Conservation (phyloP, 2,888 invertebrate genomes). For the Pheosia gnoma region DNA sequence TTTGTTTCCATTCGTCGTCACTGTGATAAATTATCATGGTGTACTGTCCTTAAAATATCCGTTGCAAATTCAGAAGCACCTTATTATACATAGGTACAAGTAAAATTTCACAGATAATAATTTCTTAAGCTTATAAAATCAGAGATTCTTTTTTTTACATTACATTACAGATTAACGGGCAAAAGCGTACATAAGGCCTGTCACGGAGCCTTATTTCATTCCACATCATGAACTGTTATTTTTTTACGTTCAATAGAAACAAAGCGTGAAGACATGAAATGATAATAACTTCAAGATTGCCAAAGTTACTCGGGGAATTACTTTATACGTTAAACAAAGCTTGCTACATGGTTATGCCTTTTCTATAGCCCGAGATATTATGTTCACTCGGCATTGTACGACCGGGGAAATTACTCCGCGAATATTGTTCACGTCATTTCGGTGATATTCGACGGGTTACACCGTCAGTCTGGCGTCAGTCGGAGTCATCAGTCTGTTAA, state of each 20-base stretch:
- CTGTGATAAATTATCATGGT: no score
- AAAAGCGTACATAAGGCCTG: not conserved
- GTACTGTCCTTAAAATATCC: no score
- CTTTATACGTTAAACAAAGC: conserved; percentile 12
- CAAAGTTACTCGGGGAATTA: conserved; percentile 35
- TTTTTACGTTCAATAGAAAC: conserved; percentile 2
- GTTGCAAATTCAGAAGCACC: no score
- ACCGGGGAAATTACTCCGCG: conserved; percentile 39
- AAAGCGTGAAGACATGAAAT: conserved; percentile 15
- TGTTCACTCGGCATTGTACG: conserved; percentile 36
- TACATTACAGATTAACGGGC: not conserved
- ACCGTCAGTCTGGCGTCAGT: no score
- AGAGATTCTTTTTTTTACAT: not conserved
- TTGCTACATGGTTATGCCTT: conserved; percentile 32
- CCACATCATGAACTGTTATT: not conserved
- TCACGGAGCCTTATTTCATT: not conserved
- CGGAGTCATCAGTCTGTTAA: no score
- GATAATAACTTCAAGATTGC: conserved; percentile 39
- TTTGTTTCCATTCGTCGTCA: no score
- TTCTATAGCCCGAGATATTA: conserved; percentile 18
- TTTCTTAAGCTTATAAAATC: not conserved
- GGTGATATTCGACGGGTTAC: no score
- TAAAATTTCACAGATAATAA: no score
- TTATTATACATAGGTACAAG: no score
- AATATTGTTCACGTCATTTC: conserved; percentile 41